These are phyloP conservation scores for Sycophila texana DNA, from an alignment of 2,888 invertebrate species.

Conservation along the genomic window DNA sequence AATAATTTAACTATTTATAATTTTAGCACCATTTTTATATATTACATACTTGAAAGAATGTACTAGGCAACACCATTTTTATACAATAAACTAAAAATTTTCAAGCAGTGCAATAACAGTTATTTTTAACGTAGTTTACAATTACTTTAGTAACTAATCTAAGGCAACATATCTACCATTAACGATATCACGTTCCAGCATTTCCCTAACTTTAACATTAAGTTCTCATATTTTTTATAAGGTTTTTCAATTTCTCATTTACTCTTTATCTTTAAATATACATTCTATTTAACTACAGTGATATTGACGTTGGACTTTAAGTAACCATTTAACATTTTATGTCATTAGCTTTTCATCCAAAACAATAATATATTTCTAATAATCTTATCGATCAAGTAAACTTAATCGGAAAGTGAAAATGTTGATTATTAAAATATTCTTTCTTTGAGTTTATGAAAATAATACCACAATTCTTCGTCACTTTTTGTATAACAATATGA, in stretches of 20 bases:
- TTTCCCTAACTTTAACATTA: conserved; percentile 37
- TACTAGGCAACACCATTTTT: not conserved
- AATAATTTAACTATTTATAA: conserved; percentile 9
- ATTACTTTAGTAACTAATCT: conserved; percentile 38
- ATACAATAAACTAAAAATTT: conserved; percentile 26
- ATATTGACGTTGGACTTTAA: conserved; percentile 42
- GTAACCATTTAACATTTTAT: conserved; percentile 24
- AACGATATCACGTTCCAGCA: conserved; percentile 40
- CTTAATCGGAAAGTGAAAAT: conserved; percentile 43
- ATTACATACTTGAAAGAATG: conserved; percentile 1
- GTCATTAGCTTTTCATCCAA: conserved; percentile 12
- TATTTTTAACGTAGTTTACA: conserved; percentile 33
- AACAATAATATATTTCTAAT: conserved; percentile 35
- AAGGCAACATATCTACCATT: conserved; percentile 47
- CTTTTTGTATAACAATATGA: conserved; percentile 37
- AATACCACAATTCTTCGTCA: conserved; percentile 27
- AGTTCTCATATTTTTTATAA: conserved; percentile 27
- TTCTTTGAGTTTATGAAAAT: conserved; percentile 39
- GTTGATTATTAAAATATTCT: conserved; percentile 43
- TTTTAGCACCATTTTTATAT: conserved; percentile 36
- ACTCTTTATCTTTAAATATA: conserved; percentile 17
- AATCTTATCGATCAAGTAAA: conserved; percentile 18
- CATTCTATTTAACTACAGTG: conserved; percentile 23
- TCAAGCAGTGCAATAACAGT: conserved; percentile 41
- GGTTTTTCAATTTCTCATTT: conserved; percentile 18